Evolutionary conservation across 2,113 vertebrate species (phyloP), one percentile per base, ranked within the genome.

Genomic region (Larimichthys crocea): DNA sequence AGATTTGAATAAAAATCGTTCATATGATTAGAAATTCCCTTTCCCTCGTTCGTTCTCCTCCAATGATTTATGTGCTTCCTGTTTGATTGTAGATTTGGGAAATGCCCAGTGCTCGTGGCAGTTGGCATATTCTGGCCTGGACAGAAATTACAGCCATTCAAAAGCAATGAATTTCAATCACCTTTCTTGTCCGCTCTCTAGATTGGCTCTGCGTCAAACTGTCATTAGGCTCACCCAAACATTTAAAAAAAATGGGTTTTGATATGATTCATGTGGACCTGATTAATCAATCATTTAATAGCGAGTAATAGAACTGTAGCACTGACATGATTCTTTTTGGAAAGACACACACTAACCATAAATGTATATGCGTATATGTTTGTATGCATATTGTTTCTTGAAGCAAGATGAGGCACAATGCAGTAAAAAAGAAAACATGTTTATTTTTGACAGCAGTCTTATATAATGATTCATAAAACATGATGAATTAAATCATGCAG

Each of bases 91-190:
- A 60, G 82, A 72, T 79, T 92, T 82, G 55, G 79, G 82, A 87
- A 90, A 85, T 79, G 52, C 57, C 66, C 62, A 62, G 42, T 59
- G 50, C 76, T 78, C 44, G 31, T 81, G 80, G 76, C 83, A 90
- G 88, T 81, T 85, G 89, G 69, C 80, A 87, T 87, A 88, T 84
- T 95, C 86, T 86, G 84, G 93, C 88, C 84, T 77, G 71, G 72
- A 88, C 59, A 73, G 85, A 94, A 93, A 94, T 94, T 86, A 91
- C 85, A 90, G 57, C 70, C 75, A 82, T 89, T 91, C 85, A 91
- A 88, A 92, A 87, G 89, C 90, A 92, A 93, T 95, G 88, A 88
- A 93, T 94, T 93, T 93, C 86, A 93, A 93, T 94, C 89, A 92
- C 86, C 84, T 89, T 92, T 93, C 83, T 91, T 92, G 93, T 92